Conservation (phyloP, 2,888 invertebrate species). For the Ormyrus pomaceus region DNA sequence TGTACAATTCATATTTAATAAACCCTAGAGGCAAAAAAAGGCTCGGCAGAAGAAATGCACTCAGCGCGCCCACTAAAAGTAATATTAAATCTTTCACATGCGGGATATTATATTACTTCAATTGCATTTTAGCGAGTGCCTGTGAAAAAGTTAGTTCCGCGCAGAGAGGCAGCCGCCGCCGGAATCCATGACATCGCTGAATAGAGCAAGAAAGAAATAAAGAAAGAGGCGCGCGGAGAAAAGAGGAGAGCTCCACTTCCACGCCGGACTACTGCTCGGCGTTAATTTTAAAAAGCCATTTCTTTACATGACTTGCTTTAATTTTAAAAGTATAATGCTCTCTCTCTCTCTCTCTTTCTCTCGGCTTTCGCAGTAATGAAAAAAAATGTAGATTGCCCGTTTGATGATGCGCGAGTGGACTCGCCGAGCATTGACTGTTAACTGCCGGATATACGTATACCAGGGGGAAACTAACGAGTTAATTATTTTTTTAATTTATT, state of each 20-base stretch:
- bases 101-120: too few species aligned
- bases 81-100: too few species aligned
- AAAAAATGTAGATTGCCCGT: constrained; percentile 11
- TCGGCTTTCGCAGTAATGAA: constrained; percentile 19
- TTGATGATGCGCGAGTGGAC: neutral
- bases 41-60: too few species aligned
- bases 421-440: constrained; percentile 14
- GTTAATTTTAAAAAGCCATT: constrained; percentile 44
- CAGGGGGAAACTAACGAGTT: neutral
- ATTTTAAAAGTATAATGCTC: constrained; percentile 41
- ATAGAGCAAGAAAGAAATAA: constrained; percentile 16
- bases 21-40: too few species aligned
- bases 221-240: neutral
- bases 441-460: neutral
- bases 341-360: neutral
- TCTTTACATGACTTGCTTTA: constrained; percentile 43
- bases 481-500: constrained; percentile 19
- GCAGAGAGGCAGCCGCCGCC: too few species aligned
- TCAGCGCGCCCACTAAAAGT: too few species aligned
- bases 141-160: neutral
- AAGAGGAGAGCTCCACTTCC: constrained; percentile 30
- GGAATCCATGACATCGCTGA: too few species aligned
- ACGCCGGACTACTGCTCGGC: neutral
- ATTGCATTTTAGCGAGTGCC: neutral
- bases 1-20: too few species aligned